Evolutionary conservation across 1,140 invertebrate genomes (phyloP).

Genomic region (Gryon sp.): DNA sequence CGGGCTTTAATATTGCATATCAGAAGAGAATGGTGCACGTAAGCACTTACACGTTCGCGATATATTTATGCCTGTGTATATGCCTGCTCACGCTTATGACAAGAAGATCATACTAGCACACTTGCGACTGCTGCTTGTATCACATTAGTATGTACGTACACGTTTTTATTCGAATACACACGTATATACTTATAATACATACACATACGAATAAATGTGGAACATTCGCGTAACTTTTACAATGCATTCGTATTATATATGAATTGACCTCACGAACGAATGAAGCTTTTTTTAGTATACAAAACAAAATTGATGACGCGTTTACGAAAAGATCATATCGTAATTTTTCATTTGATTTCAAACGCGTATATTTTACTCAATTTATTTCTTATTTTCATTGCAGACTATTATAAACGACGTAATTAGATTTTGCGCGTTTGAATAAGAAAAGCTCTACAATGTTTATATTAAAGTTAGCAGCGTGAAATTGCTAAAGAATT

Average conservation of each 20-base stretch:
- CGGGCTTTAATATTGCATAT: slow-evolving; percentile 65
- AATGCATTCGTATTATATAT: slow-evolving; percentile 24
- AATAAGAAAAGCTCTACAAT: slow-evolving; percentile 26
- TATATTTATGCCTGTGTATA: slow-evolving; percentile 52
- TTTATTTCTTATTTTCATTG: too few species aligned
- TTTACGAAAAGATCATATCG: slow-evolving; percentile 9
- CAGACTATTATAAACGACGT: neutral
- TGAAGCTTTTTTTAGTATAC: slow-evolving; percentile 14
- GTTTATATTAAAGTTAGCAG: slow-evolving; percentile 28
- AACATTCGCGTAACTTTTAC: too few species aligned
- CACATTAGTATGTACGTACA: slow-evolving; percentile 52
- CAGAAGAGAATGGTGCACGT: slow-evolving; percentile 61
- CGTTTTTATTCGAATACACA: slow-evolving; percentile 19
- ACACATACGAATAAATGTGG: too few species aligned
- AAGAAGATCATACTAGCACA: slow-evolving; percentile 43
- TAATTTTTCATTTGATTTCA: slow-evolving; percentile 14
- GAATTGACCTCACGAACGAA: slow-evolving; percentile 41
- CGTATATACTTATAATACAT: neutral
- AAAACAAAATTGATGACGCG: slow-evolving; percentile 28
- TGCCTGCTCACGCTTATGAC: slow-evolving; percentile 51
- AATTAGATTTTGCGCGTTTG: slow-evolving; percentile 17
- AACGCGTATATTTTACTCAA: too few species aligned
- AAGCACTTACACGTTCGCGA: slow-evolving; percentile 60
- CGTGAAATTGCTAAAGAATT: slow-evolving; percentile 44
- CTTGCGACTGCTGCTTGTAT: slow-evolving; percentile 26